Base-by-base conservation (phyloP, 2,888 invertebrate species). In the Ennomos quercinarius region DNA sequence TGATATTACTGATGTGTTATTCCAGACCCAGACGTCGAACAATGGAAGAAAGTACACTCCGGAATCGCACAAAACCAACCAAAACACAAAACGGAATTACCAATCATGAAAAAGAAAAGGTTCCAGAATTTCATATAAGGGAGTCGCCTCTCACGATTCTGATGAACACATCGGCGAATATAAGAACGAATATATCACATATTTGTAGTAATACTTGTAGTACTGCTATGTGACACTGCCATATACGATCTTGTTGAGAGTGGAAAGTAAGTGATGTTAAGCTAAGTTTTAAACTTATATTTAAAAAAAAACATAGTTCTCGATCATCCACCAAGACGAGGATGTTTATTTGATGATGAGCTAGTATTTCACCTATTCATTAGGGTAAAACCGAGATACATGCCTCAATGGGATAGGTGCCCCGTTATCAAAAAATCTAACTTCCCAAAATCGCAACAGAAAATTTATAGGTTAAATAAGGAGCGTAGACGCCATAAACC, bases 171-270 rank as follows among this genome's bases (percentile, higher is more conserved):
- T 89, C 89, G 0, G 94, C 95, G 51, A 98, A 98, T 84, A 95
- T 98, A 73, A 94, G 94, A 72, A 96, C 97, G 2, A n/a, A 95
- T 98, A 68, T 97, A 97, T 82, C 96, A 98, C 80, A 95, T 98
- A 67, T 98, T 97, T 84, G 93, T 96, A 46, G 96, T 96, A 12
- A 95, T 96, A 67, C 89, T 98, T 38, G 91, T 97, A 53, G 89
- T 96, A 38, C 90, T 97, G 64, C 93, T 96, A 50, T 86, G 96
- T 56, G 95, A 97, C 73, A 96, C 96, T 8, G 90, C 95, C 13
- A 91, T 95, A 10, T 94, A 95, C 73, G 97, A 97, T 78, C 93
- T 96, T 72, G 89, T 96, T 57, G 95, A 95, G 64, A 94, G 94
- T 63, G 97, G 96, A 84, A 94, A 94, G 97, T 96, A 93, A 95